Conservation (phyloP, 2,888 invertebrate species). For the Syrista parreyssii region DNA sequence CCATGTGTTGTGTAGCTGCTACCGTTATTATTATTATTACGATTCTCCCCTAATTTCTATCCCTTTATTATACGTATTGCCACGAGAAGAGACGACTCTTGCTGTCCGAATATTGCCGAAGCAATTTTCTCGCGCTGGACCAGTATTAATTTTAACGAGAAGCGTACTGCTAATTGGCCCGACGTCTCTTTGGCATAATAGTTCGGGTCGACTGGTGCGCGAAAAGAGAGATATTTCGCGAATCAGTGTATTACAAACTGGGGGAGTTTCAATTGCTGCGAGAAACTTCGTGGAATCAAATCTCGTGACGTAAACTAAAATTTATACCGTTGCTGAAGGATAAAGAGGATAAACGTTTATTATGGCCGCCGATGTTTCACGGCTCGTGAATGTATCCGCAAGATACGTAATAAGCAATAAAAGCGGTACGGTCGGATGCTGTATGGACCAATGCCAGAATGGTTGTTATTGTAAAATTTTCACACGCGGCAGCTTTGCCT, state of each 20-base stretch:
- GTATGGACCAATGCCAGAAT: not conserved
- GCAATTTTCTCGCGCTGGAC: not conserved
- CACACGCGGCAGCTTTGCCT: not conserved
- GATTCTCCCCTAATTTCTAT: not conserved
- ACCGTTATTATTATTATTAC: not conserved
- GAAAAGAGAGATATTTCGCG: not conserved
- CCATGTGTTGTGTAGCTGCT: too few relatives aligned
- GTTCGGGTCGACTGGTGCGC: not conserved
- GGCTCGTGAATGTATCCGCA: conserved; percentile 22
- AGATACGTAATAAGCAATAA: conserved; percentile 33
- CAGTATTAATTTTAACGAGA: not conserved
- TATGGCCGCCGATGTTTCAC: conserved; percentile 14
- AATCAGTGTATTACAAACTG: not conserved
- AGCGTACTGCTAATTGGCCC: not conserved
- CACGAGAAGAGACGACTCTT: not conserved
- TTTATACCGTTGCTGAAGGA: conserved; percentile 32
- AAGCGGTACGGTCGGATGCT: conserved; percentile 14
- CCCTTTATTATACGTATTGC: not conserved
- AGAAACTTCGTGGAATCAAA: conserved; percentile 7
- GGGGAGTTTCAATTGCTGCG: not conserved
- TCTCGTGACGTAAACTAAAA: conserved; percentile 33
- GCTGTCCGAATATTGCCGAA: not conserved
- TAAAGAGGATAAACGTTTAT: conserved; percentile 37
- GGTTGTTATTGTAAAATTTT: conserved; percentile 26
- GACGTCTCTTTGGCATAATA: not conserved